These are phyloP conservation scores for Cotesia chilonis DNA, from an alignment of 1,140 invertebrate species.

Conservation along the genomic window DNA sequence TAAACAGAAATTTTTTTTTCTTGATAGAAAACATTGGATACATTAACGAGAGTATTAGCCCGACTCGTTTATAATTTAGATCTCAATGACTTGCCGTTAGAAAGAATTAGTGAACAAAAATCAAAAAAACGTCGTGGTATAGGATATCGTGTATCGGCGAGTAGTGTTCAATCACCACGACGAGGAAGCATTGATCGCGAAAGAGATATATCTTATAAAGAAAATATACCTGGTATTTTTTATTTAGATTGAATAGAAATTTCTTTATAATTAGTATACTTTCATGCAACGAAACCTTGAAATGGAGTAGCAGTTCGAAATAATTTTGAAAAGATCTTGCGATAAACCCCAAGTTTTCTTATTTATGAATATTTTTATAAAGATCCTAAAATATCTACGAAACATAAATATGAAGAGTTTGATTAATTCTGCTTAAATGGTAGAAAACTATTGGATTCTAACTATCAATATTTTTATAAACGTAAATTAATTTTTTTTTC, in stretches of 20 bases:
- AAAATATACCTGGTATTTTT: constrained; percentile 51
- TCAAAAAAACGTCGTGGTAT: constrained; percentile 72
- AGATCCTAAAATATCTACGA: too few relatives aligned
- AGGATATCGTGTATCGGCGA: constrained; percentile 60
- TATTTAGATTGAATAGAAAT: constrained; percentile 9
- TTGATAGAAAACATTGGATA: constrained; percentile 93
- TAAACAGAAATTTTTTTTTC: constrained; percentile 35
- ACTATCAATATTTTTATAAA: too few relatives aligned
- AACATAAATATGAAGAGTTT: too few relatives aligned
- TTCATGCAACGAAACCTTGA: too few relatives aligned
- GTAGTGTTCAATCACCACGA: constrained; percentile 59
- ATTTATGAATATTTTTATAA: too few relatives aligned
- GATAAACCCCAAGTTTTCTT: too few relatives aligned
- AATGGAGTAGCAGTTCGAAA: too few relatives aligned
- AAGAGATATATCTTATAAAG: constrained; percentile 53
- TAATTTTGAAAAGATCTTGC: too few relatives aligned
- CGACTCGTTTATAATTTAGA: constrained; percentile 93
- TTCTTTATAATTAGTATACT: neutral
- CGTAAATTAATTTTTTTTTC: too few relatives aligned
- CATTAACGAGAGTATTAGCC: constrained; percentile 89
- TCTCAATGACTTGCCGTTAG: constrained; percentile 87
- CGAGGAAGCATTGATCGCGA: constrained; percentile 60
- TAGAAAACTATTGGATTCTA: too few relatives aligned
- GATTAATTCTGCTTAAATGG: too few relatives aligned
- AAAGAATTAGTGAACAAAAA: constrained; percentile 85